A percentile compares a stretch with the other conserved stretches of the same genome.
These are phyloP conservation scores for Neelides sp. DNA, from an alignment of 1,140 invertebrate species.

Conservation along the genomic window DNA sequence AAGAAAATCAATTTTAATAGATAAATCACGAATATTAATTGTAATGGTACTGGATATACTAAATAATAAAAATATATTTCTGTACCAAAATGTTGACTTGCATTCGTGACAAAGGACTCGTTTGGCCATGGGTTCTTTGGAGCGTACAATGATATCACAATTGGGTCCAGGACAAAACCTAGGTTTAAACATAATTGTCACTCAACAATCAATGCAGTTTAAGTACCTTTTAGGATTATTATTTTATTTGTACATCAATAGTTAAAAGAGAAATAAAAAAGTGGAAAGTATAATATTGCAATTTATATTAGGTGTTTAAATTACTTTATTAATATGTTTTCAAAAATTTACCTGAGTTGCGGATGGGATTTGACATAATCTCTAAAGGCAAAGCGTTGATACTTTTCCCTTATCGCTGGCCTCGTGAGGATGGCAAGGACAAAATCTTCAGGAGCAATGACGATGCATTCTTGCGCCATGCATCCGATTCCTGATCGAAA, in stretches of 20 bases:
- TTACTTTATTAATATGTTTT: neutral
- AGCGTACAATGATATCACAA: slow-evolving; percentile 72
- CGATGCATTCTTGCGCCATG: slow-evolving; percentile 86
- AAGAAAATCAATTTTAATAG: no score
- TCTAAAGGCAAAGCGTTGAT: slow-evolving; percentile 86
- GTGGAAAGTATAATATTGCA: neutral
- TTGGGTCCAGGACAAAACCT: slow-evolving; percentile 89
- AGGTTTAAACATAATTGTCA: neutral
- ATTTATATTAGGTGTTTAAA: neutral
- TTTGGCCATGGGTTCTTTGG: slow-evolving; percentile 64
- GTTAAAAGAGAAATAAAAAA: slow-evolving; percentile 17
- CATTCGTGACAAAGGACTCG: slow-evolving; percentile 62
- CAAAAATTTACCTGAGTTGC: slow-evolving; percentile 45
- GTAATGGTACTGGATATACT: slow-evolving; percentile 5
- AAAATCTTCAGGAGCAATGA: slow-evolving; percentile 89
- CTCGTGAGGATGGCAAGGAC: slow-evolving; percentile 70
- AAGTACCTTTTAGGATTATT: neutral
- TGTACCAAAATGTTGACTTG: slow-evolving; percentile 68
- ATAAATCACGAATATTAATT: no score
- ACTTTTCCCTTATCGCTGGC: slow-evolving; percentile 70
- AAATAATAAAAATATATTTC: slow-evolving; percentile 29
- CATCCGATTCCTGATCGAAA: slow-evolving; percentile 64
- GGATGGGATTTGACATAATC: slow-evolving; percentile 93
- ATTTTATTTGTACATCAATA: neutral
- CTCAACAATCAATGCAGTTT: neutral